These are phyloP conservation scores for Hemibagrus wyckioides DNA, from an alignment of 2,113 vertebrate genomes.

Conservation along the genomic window DNA sequence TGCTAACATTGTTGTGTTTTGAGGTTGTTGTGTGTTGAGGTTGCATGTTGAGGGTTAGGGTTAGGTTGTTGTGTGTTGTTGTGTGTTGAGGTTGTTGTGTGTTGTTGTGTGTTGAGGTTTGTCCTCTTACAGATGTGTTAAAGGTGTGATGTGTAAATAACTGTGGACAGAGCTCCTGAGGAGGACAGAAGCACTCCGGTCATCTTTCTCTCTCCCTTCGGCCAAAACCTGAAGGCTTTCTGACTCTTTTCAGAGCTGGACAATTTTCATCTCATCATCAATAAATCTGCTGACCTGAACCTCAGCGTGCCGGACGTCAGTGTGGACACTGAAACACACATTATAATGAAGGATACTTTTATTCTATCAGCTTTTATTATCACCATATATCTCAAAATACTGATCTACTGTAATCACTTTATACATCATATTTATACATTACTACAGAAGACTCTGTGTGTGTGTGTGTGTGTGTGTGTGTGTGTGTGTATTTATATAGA, in stretches of 20 bases:
- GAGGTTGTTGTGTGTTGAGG: no score
- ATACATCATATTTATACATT: neutral
- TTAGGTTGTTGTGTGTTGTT: no score
- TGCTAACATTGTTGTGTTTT: no score
- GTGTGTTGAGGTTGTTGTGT: no score
- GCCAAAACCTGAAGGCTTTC: neutral
- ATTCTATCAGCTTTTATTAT: neutral
- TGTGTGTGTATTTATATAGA: neutral
- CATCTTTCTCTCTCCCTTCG: neutral
- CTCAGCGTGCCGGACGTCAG: no score
- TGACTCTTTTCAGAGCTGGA: neutral
- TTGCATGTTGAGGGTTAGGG: no score
- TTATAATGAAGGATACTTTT: no score
- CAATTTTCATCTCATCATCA: neutral
- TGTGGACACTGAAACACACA: no score
- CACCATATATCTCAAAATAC: neutral
- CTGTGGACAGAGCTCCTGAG: neutral
- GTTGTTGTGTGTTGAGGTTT: no score
- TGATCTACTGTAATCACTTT: neutral
- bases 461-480: slow-evolving; percentile 7
- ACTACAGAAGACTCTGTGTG: neutral
- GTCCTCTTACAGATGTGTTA: no score
- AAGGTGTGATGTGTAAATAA: neutral
- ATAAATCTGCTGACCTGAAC: neutral
- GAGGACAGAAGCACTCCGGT: neutral